Base-by-base conservation (phyloP, 2,797 vertebrate genomes). In the Poeciliopsis gracilis region DNA sequence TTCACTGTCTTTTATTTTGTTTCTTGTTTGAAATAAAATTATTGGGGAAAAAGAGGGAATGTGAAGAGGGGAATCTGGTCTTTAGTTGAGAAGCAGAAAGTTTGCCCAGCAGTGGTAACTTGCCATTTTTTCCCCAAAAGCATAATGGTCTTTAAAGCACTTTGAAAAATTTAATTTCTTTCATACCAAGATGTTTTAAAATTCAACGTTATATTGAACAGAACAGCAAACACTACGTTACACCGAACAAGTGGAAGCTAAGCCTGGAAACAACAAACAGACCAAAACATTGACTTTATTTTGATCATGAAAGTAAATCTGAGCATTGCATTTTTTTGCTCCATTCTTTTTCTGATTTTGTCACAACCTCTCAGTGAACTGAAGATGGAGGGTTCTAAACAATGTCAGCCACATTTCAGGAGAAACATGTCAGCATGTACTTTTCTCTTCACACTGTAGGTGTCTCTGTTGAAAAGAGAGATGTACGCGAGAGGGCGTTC, bases 381-480 rank as follows among this genome's bases (percentile, higher is more conserved):
- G 51, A 55, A 80, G 67, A 72, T 76, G 51, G 46, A 38, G 61
- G 53, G 61, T 81, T 89, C 46, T 85, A 57, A 43, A 67, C 83
- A 76, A 76, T 53, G 16, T 80, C 82, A 76, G 25, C 49, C 36
- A n/a, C 36, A 57, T 87, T 79, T 84, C 66, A 88, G 84, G 80
- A 85, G 80, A 87, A 85, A 88, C 77, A 78, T 93, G 76, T 87
- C 76, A 16, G 87, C 93, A 79, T 93, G 88, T 93, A 92, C 93
- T 91, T 91, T 88, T 94, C 86, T 92, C 84, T 92, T 87, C 81
- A 87, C 78, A 66, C 90, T 90, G 69, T 93, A 95, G 94, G 94
- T 93, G 88, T 94, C 89, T 94, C 90, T 93, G 92, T 94, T 93
- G 93, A 93, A 94, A 94, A 94, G 92, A 94, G 78, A 94, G 92